Percentiles rank a stretch among this genome's conserved stretches.
These are phyloP conservation scores for Dromas ardeola DNA, from an alignment of 2,113 vertebrate species.

Conservation along the genomic window DNA sequence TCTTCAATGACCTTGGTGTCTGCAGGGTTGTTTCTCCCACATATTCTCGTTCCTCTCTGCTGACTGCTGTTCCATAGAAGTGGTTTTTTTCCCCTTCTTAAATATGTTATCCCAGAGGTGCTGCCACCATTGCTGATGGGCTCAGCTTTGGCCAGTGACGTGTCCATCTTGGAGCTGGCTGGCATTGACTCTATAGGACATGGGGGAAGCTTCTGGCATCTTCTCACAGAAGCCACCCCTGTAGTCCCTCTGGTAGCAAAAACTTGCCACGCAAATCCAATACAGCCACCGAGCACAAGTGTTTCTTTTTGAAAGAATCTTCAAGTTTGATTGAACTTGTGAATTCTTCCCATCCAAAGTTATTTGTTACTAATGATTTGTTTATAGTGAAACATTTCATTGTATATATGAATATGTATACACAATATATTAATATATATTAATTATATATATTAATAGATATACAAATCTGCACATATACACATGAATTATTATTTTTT, in stretches of 20 bases:
- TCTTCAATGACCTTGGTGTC: no score
- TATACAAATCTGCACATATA: neutral
- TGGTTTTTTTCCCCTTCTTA: neutral
- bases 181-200: neutral
- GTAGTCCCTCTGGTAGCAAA: rapidly evolving
- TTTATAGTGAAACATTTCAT: neutral
- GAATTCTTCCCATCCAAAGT: neutral
- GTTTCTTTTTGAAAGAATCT: neutral
- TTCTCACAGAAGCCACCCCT: neutral
- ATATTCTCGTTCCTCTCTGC: neutral
- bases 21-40: neutral
- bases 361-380: neutral
- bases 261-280: neutral
- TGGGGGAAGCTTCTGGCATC: neutral
- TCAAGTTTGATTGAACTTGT: neutral
- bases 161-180: rapidly evolving
- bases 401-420: neutral
- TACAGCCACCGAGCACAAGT: neutral
- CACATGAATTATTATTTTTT: neutral
- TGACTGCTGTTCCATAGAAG: neutral
- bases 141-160: rapidly evolving
- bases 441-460: neutral
- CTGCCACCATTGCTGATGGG: rapidly evolving
- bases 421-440: neutral
- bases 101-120: neutral